Evolutionary conservation across 1,140 invertebrate species (phyloP).

Genomic region (Drosophila auraria): DNA sequence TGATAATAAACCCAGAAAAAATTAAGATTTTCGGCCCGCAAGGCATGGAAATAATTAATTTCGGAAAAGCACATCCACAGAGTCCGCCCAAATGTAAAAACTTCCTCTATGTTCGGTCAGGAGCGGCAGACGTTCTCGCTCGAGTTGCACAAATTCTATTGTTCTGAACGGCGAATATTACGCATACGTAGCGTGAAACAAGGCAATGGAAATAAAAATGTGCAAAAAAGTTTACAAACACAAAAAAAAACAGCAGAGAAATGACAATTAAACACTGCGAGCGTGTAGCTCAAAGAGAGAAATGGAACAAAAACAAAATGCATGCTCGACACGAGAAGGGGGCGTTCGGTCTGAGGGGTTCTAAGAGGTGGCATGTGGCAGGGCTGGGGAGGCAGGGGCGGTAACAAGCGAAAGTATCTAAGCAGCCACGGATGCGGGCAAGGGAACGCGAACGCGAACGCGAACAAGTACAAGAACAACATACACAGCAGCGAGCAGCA

Average conservation of each 20-base stretch:
- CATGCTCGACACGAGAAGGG: constrained; percentile 11
- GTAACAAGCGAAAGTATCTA: constrained; percentile 14
- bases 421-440: constrained; percentile 7
- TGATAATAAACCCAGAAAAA: constrained; percentile 20
- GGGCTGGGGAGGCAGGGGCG: neutral
- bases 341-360: no score
- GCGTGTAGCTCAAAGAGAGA: constrained; percentile 53
- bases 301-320: constrained; percentile 55
- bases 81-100: constrained; percentile 31
- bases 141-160: constrained; percentile 53
- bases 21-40: neutral
- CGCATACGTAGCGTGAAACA: constrained; percentile 58
- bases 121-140: constrained; percentile 4
- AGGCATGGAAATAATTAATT: constrained; percentile 21
- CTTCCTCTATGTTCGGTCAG: constrained; percentile 42
- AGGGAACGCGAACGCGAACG: neutral
- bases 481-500: constrained; percentile 35
- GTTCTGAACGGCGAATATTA: constrained; percentile 58
- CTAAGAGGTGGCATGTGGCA: no score
- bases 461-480: constrained; percentile 37
- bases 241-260: constrained; percentile 33
- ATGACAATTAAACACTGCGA: constrained; percentile 71
- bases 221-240: constrained; percentile 40
- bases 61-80: constrained; percentile 30
- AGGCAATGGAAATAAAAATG: constrained; percentile 55